phyloP scores from a whole-genome alignment of 2,888 invertebrate genomes.

The Salticus scenicus region DNA sequence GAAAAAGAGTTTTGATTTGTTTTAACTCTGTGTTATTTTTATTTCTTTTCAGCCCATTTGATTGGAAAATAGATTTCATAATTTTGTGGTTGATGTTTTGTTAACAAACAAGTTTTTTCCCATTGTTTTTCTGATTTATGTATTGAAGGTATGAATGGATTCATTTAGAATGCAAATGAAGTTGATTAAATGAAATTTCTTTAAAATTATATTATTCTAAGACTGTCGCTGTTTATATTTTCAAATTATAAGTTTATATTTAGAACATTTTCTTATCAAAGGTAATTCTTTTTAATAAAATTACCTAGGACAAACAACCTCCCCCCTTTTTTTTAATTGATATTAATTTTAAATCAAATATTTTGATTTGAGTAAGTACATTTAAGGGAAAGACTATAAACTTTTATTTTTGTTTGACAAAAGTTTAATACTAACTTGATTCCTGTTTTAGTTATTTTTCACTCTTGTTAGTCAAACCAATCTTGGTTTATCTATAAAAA shows the following conservation, averaged over 20 bases:
- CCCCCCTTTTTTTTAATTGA: background rate
- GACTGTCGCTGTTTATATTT: background rate
- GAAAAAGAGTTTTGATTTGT: slow-evolving; percentile 11
- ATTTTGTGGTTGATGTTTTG: no score
- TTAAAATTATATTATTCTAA: background rate
- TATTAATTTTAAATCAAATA: background rate
- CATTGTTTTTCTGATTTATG: no score
- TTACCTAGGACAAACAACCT: background rate
- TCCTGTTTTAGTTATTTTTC: background rate
- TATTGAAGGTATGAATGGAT: background rate
- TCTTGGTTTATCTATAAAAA: no score
- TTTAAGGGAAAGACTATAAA: background rate
- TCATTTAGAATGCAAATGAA: background rate
- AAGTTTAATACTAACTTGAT: background rate
- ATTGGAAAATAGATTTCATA: no score
- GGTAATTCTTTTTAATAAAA: background rate
- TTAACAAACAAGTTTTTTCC: no score
- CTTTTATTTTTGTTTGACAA: background rate
- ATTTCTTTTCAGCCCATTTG: no score
- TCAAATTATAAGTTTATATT: background rate
- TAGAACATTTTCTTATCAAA: background rate
- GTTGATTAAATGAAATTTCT: background rate
- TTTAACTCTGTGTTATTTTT: no score
- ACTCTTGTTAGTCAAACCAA: no score
- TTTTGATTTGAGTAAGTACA: background rate